These are phyloP conservation scores for Muraenolepis orangiensis DNA, from an alignment of 2,797 vertebrate genomes.

Conservation along the genomic window DNA sequence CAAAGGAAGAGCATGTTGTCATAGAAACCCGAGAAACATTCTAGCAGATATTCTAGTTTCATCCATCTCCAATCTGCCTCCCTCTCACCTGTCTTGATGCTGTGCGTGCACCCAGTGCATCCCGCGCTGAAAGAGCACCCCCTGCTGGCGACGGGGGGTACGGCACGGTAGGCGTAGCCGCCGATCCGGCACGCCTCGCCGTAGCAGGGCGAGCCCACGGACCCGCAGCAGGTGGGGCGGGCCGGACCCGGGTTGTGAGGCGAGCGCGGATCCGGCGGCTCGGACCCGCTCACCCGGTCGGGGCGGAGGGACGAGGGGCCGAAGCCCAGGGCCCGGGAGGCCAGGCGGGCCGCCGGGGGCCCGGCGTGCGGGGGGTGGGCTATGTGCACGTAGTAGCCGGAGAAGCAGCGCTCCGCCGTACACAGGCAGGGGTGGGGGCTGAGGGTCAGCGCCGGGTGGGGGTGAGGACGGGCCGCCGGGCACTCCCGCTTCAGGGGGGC, in stretches of 20 bases:
- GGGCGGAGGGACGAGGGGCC: slow-evolving; percentile 69
- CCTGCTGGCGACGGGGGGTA: slow-evolving; percentile 82
- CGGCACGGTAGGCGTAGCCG: slow-evolving; percentile 80
- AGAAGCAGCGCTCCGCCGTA: slow-evolving; percentile 75
- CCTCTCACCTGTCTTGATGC: slow-evolving; percentile 90
- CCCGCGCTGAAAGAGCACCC: slow-evolving; percentile 76
- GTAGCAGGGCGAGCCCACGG: slow-evolving; percentile 80
- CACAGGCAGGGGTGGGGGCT: slow-evolving; percentile 77
- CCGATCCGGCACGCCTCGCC: slow-evolving; percentile 78
- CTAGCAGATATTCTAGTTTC: too few relatives aligned
- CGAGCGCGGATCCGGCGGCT: slow-evolving; percentile 75
- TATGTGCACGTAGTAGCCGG: slow-evolving; percentile 79
- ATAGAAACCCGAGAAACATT: neutral
- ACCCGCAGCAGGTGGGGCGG: slow-evolving; percentile 85
- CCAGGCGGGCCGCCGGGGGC: slow-evolving; percentile 66
- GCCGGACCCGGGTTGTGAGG: slow-evolving; percentile 77
- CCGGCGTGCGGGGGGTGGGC: slow-evolving; percentile 71
- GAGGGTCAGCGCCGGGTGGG: slow-evolving; percentile 65
- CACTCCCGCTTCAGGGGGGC: slow-evolving; percentile 89
- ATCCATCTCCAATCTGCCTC: too few relatives aligned
- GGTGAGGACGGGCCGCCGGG: slow-evolving; percentile 69
- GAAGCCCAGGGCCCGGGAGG: slow-evolving; percentile 76
- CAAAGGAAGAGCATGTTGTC: neutral
- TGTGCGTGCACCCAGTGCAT: slow-evolving; percentile 82
- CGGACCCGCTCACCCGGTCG: slow-evolving; percentile 62